These are phyloP conservation scores for Caracal caracal DNA, from an alignment of 2,113 vertebrate species.

Conservation along the genomic window DNA sequence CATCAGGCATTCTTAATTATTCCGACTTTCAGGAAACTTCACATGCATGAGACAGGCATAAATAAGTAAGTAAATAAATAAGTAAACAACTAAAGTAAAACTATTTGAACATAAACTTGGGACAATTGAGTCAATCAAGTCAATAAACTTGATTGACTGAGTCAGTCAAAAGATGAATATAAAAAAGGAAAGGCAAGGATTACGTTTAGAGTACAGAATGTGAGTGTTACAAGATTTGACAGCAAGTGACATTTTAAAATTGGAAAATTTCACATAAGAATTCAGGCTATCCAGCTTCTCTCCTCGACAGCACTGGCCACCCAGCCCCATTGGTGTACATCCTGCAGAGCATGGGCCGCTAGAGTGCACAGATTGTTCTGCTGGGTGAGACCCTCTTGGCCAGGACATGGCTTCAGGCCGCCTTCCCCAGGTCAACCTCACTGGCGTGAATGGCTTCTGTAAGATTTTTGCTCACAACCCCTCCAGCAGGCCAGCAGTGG, in stretches of 20 bases:
- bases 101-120: not conserved
- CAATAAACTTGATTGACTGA: not conserved
- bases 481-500: not conserved
- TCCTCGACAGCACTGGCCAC: not conserved
- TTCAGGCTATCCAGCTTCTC: not conserved
- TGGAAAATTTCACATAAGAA: not conserved
- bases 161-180: not conserved
- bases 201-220: not conserved
- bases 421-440: not conserved
- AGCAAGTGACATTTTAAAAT: not conserved
- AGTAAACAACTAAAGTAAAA: not conserved
- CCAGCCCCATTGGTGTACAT: not conserved
- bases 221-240: not conserved
- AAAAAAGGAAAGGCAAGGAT: not conserved
- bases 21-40: not conserved
- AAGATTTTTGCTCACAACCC: not conserved
- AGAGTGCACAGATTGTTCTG: rapidly evolving
- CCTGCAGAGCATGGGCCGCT: not conserved
- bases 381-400: not conserved
- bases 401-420: rapidly evolving
- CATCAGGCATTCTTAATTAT: not conserved
- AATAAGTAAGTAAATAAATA: not conserved
- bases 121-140: too few species aligned
- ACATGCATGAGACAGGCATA: not conserved
- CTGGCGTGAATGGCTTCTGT: not conserved